Base-by-base conservation (phyloP, 2,888 invertebrate genomes). In the Sesia apiformis region DNA sequence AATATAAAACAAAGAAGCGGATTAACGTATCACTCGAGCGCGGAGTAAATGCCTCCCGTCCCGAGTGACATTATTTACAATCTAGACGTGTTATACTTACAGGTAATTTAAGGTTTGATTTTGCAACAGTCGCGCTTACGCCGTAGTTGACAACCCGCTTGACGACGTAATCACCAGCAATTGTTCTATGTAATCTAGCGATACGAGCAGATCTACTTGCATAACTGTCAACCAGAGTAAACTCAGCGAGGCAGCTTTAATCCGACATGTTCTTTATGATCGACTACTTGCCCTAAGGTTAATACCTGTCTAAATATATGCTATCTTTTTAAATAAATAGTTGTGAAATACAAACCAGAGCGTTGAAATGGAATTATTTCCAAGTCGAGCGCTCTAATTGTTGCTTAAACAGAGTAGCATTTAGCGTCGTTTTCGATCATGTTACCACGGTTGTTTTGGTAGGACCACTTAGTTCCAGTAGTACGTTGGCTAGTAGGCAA, bases 1-100 rank as follows among this genome's bases (percentile, higher is more conserved):
- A 87, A 85, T 84, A 85, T 74, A 84, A 86, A 87, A 87, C 84
- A 87, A 84, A 87, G 86, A 87, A 69, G 72, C 76, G 76, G 88
- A 88, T 88, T 88, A 87, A 85, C 74, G 86, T 82, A 87, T 88
- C 89, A 87, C 81, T 76, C 74, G 69, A 60, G 72, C 74, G 62
- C 69, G 67, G 69, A 69, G 74, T 67, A 86, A 84, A 85, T 79
- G 72, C 84, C 74, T 67, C 65, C 60, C 62, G 66, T 67, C 65
- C 60, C 62, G 66, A 56, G 57, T 84, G 87, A 86, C 88, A 81
- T 85, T 82, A 85, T 84, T 85, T 87, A 72, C 82, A 83, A 81
- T 81, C 80, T 80, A 69, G 66, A 74, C 76, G 78, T 78, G 78
- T 78, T 73, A 74, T 70, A 73, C 73, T 72, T 73, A 75, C 70